Conservation (phyloP, 2,797 vertebrate species). For the Naso thynnoides region DNA sequence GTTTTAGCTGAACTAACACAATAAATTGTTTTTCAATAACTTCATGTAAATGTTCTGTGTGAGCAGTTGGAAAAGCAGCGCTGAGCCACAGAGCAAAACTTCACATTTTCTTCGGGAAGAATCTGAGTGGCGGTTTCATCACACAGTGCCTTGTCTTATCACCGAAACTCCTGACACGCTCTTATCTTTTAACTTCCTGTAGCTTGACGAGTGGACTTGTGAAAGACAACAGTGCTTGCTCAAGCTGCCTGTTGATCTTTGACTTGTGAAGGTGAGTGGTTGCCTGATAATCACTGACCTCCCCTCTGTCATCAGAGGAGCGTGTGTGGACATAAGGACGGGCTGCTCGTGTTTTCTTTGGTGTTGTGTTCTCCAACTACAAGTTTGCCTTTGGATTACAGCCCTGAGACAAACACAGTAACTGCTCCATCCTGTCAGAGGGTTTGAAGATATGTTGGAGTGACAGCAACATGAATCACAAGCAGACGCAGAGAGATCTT, state of each 20-base stretch:
- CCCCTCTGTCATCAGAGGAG: conserved; percentile 55
- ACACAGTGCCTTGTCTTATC: conserved; percentile 7
- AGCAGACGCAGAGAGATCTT: conserved; percentile 17
- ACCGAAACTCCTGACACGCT: background rate
- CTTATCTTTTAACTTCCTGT: conserved; percentile 49
- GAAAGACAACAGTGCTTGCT: conserved; percentile 37
- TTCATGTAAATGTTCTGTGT: too few relatives aligned
- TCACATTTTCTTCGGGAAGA: background rate
- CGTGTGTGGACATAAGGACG: conserved; percentile 44
- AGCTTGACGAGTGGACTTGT: conserved; percentile 36
- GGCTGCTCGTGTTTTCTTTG: conserved; percentile 43
- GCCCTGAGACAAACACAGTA: conserved; percentile 31
- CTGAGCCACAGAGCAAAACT: background rate
- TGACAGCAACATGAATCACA: conserved; percentile 16
- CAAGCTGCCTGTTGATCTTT: conserved; percentile 57
- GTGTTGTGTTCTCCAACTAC: conserved; percentile 18
- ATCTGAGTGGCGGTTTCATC: conserved; percentile 17
- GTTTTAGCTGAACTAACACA: too few relatives aligned
- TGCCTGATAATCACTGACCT: conserved; percentile 60
- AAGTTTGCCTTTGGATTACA: conserved; percentile 55
- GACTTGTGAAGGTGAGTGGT: conserved; percentile 38
- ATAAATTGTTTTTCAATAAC: too few relatives aligned
- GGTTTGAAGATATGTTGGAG: conserved; percentile 17
- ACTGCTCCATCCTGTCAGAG: conserved; percentile 1
- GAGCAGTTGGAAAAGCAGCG: conserved; percentile 1